Percentiles rank a stretch among this genome's conserved stretches.
phyloP scores from a whole-genome alignment of 1,140 invertebrate species.

The Mactra quadrangularis region DNA sequence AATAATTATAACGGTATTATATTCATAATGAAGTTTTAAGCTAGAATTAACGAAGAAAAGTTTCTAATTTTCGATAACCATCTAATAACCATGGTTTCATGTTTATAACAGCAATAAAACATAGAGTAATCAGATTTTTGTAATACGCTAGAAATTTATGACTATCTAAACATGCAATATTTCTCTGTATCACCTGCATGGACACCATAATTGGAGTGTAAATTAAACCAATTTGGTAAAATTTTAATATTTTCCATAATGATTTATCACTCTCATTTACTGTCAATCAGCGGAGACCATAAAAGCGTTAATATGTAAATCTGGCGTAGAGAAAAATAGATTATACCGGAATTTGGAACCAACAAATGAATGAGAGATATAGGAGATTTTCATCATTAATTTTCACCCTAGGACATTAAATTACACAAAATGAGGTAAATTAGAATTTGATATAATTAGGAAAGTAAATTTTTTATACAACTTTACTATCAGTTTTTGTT shows the following conservation, averaged over 20 bases:
- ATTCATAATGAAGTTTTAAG: slow-evolving; percentile 43
- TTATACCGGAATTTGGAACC: background rate
- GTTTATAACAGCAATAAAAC: slow-evolving; percentile 59
- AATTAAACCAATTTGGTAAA: slow-evolving; percentile 25
- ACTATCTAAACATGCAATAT: slow-evolving; percentile 45
- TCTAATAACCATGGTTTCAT: slow-evolving; percentile 34
- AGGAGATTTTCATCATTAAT: background rate
- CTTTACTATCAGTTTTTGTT: too few relatives aligned
- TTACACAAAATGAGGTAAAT: slow-evolving; percentile 10
- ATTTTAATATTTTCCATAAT: slow-evolving; percentile 21
- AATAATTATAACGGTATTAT: background rate
- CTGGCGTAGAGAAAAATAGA: slow-evolving; percentile 24
- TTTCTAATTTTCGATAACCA: slow-evolving; percentile 63
- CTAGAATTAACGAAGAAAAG: slow-evolving; percentile 58
- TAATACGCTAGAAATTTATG: slow-evolving; percentile 56
- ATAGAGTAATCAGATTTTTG: slow-evolving; percentile 59
- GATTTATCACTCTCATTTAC: slow-evolving; percentile 39
- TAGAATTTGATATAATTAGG: slow-evolving; percentile 1
- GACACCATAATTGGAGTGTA: slow-evolving; percentile 10
- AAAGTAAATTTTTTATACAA: too few relatives aligned
- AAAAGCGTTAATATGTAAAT: slow-evolving; percentile 35
- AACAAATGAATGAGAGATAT: slow-evolving; percentile 3
- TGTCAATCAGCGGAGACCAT: slow-evolving; percentile 10
- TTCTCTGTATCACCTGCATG: slow-evolving; percentile 45
- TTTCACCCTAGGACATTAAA: background rate